Conservation (phyloP, 2,888 invertebrate genomes). For the Ormyrus rosae region DNA sequence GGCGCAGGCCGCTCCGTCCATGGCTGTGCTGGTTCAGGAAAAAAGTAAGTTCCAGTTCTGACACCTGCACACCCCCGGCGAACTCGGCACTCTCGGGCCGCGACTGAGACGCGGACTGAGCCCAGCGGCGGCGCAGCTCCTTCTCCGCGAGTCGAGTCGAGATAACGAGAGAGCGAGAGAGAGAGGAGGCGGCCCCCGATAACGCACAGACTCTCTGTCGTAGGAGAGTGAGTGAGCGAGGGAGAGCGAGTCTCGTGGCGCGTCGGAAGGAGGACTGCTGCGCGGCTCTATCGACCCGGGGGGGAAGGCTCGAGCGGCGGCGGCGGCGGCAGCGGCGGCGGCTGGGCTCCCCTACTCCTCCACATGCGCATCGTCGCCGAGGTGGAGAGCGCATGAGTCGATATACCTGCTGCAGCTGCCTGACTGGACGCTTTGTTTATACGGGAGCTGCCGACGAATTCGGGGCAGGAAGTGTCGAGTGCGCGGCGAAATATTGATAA, state of each 20-base stretch:
- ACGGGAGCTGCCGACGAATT: no score
- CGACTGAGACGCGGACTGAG: background rate
- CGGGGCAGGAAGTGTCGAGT: no score
- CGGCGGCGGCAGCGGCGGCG: background rate
- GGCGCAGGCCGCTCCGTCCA: conserved; percentile 47
- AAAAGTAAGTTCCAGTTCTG: background rate
- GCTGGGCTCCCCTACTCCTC: conserved; percentile 5
- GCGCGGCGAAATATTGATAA: no score
- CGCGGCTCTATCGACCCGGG: conserved; percentile 58
- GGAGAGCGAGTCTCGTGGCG: conserved; percentile 40
- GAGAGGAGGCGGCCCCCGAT: background rate
- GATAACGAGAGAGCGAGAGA: background rate
- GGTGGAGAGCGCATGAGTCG: no score
- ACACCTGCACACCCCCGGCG: conserved; percentile 8
- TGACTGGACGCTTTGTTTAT: no score
- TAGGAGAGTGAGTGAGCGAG: background rate
- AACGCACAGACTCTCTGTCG: no score
- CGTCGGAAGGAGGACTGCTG: conserved; percentile 54
- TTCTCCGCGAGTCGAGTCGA: background rate
- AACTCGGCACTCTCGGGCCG: background rate
- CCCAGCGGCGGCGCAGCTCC: no score
- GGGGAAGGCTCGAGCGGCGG: conserved; percentile 37
- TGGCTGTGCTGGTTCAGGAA: background rate
- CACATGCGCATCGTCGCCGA: conserved; percentile 10
- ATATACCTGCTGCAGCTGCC: background rate